Base-by-base conservation (phyloP, 2,888 invertebrate genomes). In the Diogma glabrata region DNA sequence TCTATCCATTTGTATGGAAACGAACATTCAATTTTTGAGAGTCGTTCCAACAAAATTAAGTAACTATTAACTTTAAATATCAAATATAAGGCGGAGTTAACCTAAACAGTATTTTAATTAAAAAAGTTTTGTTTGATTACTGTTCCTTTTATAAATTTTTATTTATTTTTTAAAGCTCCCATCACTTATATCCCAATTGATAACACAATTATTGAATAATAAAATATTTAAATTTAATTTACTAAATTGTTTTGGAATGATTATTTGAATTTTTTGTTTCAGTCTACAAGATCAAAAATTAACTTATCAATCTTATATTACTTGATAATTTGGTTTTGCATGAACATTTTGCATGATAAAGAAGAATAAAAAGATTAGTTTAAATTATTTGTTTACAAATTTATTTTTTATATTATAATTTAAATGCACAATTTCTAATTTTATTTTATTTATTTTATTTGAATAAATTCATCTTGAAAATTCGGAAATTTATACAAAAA, bases 1-100 rank as follows among this genome's bases (percentile, higher is more conserved):
- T 22, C 23, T 12, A 26, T 26, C 17, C 24, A 47, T 14, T 9
- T 46, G 23, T n/a, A 53, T 51, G 52, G 53, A 52, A 61, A 65
- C 66, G 66, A 65, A 64, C 61, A 66, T 58, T 58, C 57, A 58
- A 61, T 73, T 73, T 73, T 73, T 72, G 69, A 72, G 69, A 66
- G 71, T 73, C 72, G 72, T 72, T 72, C 67, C 66, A 65, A 4
- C 64, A 65, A 67, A 66, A 48, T 52, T 53, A 54, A 52, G 54
- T 52, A 50, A 47, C 9, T 22, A 54, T n/a, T 51, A 46, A 47
- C 46, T 49, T 52, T 54, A 40, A 55, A 33, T 52, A 47, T 40
- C 33, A 40, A 50, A 28, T 22, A 52, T 54, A 56, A 52, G 53
- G 56, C 56, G 55, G 54, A 52, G 26, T 54, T 54, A 56, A 24